These are phyloP conservation scores for Parnassius mnemosyne DNA, from an alignment of 2,888 invertebrate species.

Conservation along the genomic window DNA sequence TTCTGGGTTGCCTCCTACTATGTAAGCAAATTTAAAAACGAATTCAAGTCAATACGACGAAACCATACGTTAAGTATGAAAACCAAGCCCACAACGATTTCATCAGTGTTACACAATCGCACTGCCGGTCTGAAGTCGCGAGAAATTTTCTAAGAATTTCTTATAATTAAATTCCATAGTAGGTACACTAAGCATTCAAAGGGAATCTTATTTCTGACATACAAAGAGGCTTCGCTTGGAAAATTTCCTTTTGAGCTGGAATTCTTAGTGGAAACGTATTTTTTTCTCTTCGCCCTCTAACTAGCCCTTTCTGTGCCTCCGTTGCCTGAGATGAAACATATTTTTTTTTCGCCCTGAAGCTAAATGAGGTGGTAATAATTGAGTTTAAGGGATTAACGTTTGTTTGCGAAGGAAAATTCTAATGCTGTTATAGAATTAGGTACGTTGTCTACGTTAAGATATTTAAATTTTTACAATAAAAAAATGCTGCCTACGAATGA, in stretches of 20 bases:
- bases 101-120: neutral
- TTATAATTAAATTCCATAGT: conserved; percentile 37
- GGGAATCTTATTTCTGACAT: conserved; percentile 31
- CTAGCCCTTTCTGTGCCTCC: conserved; percentile 16
- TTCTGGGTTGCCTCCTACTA: too few species aligned
- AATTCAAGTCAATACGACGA: too few species aligned
- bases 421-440: too few species aligned
- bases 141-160: conserved; percentile 28
- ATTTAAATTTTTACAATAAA: too few species aligned
- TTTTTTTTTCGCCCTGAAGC: conserved; percentile 5
- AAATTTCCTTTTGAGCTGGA: conserved; percentile 35
- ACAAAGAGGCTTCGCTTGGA: conserved; percentile 33
- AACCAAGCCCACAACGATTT: too few species aligned
- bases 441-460: too few species aligned
- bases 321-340: conserved; percentile 16
- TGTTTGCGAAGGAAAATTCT: conserved; percentile 10
- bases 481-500: too few species aligned
- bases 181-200: conserved; percentile 33
- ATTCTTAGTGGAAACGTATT: conserved; percentile 22
- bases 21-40: too few species aligned
- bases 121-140: conserved; percentile 8
- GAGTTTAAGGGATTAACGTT: conserved; percentile 12
- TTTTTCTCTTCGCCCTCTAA: conserved; percentile 18
- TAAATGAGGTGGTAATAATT: conserved; percentile 22
- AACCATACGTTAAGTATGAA: too few species aligned